phyloP scores from a whole-genome alignment of 1,140 invertebrate species.

The Ceratina australensis region DNA sequence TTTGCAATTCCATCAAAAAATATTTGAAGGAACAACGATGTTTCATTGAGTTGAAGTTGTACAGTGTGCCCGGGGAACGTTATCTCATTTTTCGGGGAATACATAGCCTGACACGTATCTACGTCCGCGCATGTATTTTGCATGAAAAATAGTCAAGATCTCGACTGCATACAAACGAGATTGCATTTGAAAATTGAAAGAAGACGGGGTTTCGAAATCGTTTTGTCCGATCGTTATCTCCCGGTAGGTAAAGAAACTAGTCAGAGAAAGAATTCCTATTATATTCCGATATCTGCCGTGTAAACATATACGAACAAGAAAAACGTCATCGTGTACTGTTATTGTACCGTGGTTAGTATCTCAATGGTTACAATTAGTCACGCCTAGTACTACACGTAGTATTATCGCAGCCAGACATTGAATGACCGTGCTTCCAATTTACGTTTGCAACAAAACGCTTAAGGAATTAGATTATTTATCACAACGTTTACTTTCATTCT shows the following conservation, averaged over 20 bases:
- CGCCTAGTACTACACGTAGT: not conserved
- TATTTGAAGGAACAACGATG: too few relatives aligned
- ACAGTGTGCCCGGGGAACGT: too few relatives aligned
- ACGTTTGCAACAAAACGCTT: too few relatives aligned
- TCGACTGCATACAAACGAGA: not conserved
- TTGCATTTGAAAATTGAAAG: conserved; percentile 3
- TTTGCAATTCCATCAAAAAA: not conserved
- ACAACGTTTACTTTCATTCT: not conserved
- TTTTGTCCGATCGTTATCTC: not conserved
- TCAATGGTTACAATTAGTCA: conserved; percentile 2
- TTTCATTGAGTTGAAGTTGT: too few relatives aligned
- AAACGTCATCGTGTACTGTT: not conserved
- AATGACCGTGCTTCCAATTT: not conserved
- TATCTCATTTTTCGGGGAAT: not conserved
- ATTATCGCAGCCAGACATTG: not conserved
- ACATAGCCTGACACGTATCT: not conserved
- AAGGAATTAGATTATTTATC: not conserved
- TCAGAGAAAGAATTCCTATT: conserved; percentile 2
- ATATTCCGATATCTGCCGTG: not conserved
- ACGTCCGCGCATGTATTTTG: too few relatives aligned
- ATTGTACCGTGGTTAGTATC: not conserved
- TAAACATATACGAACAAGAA: too few relatives aligned
- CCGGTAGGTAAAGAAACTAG: not conserved
- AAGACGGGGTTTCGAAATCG: not conserved
- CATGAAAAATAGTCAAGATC: conserved; percentile 4